Evolutionary conservation across 2,888 invertebrate species (phyloP).

Genomic region (Agrypnus murinus): DNA sequence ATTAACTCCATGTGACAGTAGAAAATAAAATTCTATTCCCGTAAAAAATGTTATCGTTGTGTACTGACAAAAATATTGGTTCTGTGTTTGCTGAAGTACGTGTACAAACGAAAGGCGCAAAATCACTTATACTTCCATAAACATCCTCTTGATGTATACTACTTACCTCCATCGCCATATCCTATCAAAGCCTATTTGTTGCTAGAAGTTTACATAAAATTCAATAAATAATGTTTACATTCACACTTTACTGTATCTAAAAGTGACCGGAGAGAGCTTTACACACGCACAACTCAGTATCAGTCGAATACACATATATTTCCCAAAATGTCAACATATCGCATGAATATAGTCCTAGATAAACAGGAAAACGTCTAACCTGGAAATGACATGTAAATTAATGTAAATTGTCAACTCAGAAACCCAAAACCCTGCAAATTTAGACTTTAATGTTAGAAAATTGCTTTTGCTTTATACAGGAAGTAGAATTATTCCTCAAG

Average conservation of each 20-base stretch:
- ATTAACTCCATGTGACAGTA: too few species aligned
- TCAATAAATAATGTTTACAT: conserved; percentile 17
- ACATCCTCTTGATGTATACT: conserved; percentile 23
- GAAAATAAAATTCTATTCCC: too few species aligned
- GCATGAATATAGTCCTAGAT: conserved; percentile 40
- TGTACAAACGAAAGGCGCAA: conserved; percentile 11
- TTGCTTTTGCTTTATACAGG: conserved; percentile 39
- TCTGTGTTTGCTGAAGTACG: conserved; percentile 7
- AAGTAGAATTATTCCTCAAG: conserved; percentile 32
- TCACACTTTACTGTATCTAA: not conserved
- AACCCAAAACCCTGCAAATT: conserved; percentile 47
- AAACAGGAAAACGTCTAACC: conserved; percentile 42
- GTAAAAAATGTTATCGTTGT: not conserved
- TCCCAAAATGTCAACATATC: conserved; percentile 43
- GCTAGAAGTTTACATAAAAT: conserved; percentile 14
- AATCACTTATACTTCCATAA: conserved; percentile 28
- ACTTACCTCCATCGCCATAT: conserved; percentile 15
- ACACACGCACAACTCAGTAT: conserved; percentile 12
- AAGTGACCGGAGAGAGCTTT: conserved; percentile 14
- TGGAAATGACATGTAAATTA: conserved; percentile 47
- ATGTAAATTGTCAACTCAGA: conserved; percentile 45
- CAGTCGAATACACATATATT: conserved; percentile 4
- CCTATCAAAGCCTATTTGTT: conserved; percentile 19
- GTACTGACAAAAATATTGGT: not conserved
- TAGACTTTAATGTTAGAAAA: conserved; percentile 47